Evolutionary conservation across 2,888 invertebrate species (phyloP), one percentile per base, ranked within the genome.

Genomic region (Leuctra nigra): DNA sequence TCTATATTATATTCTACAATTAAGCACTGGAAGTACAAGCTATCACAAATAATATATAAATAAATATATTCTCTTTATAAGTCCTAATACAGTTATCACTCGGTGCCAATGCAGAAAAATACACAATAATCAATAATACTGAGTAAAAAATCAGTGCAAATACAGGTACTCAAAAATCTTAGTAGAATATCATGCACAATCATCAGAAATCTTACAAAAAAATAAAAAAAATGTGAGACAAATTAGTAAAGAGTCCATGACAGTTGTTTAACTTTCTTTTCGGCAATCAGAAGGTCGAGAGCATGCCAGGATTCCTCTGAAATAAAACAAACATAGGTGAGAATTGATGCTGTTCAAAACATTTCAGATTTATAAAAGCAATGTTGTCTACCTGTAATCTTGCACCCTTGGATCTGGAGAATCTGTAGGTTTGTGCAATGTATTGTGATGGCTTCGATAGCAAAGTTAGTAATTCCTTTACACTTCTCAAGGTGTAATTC

Each of bases 401-500:
- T 38, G n/a, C 55, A 57, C 16, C 55, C 57, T 39, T 60, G 53
- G 22, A 60, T 54, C 44, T 67, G 64, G 16, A 71, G 62, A 24
- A 67, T 63, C 63, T 69, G 66, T 29, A 71, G 62, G 47, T 67
- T 66, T 13, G 66, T 66, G 58, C 71, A 72, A 56, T 66, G 59
- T 35, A 63, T 57, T 3, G 67, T 63, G 41, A 73, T 68, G 20
- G 58, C 55, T 13, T 64, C 62, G 23, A 73, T 63, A n/a, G 69
- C 66, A 13, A 63, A 57, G 14, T 68, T 66, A 3, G 66, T 67
- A 11, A 72, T 59, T 35, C 65, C 62, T 14, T 57, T 16, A 59
- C 72, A 72, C 54, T 69, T 65, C 50, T 68, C 66, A 24, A 73
- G 58, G 54, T 67, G 61, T 22, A 72, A 53, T 63, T 72, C 72